A percentile compares a stretch with the other conserved stretches of the same genome.
phyloP scores from a whole-genome alignment of 2,888 invertebrate genomes.

The Latrodectus hesperus region DNA sequence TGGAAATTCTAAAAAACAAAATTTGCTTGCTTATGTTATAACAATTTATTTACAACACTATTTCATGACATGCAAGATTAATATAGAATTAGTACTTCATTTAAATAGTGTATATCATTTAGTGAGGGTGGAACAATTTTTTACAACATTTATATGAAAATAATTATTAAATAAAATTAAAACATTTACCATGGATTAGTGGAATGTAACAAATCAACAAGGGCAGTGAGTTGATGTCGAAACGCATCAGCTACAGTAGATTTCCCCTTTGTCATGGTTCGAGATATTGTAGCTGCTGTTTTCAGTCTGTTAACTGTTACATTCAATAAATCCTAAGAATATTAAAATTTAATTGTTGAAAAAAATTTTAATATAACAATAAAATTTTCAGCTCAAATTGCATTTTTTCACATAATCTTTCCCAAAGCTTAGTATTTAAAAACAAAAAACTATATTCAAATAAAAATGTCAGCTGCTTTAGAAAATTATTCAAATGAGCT shows the following conservation, averaged over 20 bases:
- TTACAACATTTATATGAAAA: background rate
- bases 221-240: constrained; percentile 88
- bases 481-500: background rate
- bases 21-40: too few relatives aligned
- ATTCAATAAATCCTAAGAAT: constrained; percentile 78
- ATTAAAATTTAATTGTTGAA: constrained; percentile 13
- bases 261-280: constrained; percentile 91
- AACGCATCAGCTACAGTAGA: constrained; percentile 93
- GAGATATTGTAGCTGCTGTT: constrained; percentile 77
- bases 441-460: too few relatives aligned
- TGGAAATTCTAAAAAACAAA: too few relatives aligned
- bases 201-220: constrained; percentile 90
- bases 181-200: constrained; percentile 86
- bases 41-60: too few relatives aligned
- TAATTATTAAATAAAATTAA: background rate
- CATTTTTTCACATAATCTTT: too few relatives aligned
- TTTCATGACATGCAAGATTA: too few relatives aligned
- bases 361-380: background rate
- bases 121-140: too few relatives aligned
- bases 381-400: too few relatives aligned
- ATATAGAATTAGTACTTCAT: too few relatives aligned
- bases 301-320: constrained; percentile 76
- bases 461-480: background rate
- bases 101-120: too few relatives aligned
- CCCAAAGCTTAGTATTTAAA: too few relatives aligned